A percentile compares a stretch with the other conserved stretches of the same genome.
phyloP scores from a whole-genome alignment of 1,140 invertebrate genomes.

The Camponotus vicinus region DNA sequence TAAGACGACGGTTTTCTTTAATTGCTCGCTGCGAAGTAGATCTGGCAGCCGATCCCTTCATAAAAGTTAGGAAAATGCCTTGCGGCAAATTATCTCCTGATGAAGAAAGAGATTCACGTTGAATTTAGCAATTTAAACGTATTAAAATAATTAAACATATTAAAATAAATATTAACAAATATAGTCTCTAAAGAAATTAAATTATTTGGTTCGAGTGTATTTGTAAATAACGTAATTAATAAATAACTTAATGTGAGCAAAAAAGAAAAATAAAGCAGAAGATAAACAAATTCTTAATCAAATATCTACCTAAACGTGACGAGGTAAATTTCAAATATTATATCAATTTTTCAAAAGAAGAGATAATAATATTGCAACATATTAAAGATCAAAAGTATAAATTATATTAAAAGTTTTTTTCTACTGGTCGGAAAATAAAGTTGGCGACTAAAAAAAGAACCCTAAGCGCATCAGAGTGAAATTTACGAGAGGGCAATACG shows the following conservation, averaged over 20 bases:
- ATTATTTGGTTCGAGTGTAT: background rate
- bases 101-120: background rate
- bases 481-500: constrained; percentile 65
- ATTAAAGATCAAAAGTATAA: constrained; percentile 62
- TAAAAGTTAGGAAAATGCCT: constrained; percentile 65
- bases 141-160: background rate
- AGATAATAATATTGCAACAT: constrained; percentile 62
- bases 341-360: constrained; percentile 8
- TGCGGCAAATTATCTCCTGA: constrained; percentile 33
- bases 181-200: background rate
- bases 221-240: background rate
- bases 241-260: background rate
- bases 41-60: constrained; percentile 60
- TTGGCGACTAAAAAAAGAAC: constrained; percentile 61
- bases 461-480: constrained; percentile 53
- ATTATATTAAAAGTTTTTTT: constrained; percentile 72
- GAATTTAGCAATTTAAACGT: constrained; percentile 16
- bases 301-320: background rate
- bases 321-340: background rate
- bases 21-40: constrained; percentile 70
- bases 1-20: constrained; percentile 77
- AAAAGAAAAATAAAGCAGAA: background rate
- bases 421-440: constrained; percentile 66
- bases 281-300: background rate
- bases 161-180: background rate